Base-by-base conservation (phyloP, 1,140 invertebrate species). In the Drosophila sulfurigaster region DNA sequence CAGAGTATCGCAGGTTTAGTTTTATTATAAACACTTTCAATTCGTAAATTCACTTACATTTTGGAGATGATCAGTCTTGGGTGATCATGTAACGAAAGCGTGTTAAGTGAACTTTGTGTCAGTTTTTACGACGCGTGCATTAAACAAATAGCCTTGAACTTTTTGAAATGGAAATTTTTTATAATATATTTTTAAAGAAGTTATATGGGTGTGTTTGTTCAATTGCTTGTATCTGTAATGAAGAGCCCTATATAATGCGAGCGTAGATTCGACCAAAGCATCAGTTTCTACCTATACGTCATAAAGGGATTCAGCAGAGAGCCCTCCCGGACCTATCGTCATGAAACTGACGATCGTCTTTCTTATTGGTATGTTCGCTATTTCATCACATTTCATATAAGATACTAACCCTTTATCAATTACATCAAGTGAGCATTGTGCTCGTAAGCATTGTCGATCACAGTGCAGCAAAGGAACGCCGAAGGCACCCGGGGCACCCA, bases 311-410 rank as follows among this genome's bases (percentile, higher is more conserved):
- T 10, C 25, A 15, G 41, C 11, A 43, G 41, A 4, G 41, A 43
- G n/a, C 11, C n/a, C 41, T 3, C 1, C n/a, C 41, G 11, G 3
- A n/a, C n/a, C 41, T 5, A 43, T 43, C 11, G n/a, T 46, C 30
- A 67, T 67, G 64, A 67, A 48, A 57, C 11, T 57, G 6, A 11
- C 64, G 28, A 48, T 72, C 28, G 45, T 15, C 15, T 66, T 20
- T 51, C 62, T 72, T 13, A 43, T 72, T 58, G 69, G 69, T 66
- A 65, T 56, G 41, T 43, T n/a, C 8, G 2, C 11, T 11, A 13
- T 6, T 35, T 11, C 1, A 13, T n/a, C 13, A 13, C 41, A 43
- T 13, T n/a, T 43, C 41, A 3, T 5, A 43, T 7, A 6, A 4
- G 13, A 43, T 43, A 43, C 41, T 43, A 43, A 43, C 10, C 10